Conservation (phyloP, 35 echinoderm and acorn worm species). For the Amphiura filiformis region DNA sequence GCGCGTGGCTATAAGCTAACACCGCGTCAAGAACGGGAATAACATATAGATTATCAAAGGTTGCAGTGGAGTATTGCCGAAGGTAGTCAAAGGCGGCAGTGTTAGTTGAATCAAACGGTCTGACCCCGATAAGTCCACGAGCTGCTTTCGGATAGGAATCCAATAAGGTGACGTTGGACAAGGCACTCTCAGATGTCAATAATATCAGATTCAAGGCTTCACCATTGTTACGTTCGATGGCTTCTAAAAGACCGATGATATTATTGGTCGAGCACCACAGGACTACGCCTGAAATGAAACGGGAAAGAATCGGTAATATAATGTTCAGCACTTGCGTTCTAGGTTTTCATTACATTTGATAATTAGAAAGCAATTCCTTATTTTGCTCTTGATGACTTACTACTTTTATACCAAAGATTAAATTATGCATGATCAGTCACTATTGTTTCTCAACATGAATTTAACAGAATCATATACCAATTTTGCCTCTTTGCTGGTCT, state of each 20-base stretch:
- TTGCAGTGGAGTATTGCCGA: neutral
- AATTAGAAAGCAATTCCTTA: too few species aligned
- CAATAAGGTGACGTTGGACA: neutral
- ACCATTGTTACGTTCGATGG: neutral
- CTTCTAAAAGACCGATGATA: neutral
- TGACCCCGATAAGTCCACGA: neutral
- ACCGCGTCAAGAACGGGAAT: neutral
- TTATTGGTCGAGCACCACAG: neutral
- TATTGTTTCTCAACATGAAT: too few species aligned
- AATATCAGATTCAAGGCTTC: neutral
- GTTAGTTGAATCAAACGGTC: neutral
- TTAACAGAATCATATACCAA: too few species aligned
- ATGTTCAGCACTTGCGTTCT: too few species aligned
- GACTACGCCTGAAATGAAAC: neutral
- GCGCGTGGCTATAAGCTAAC: neutral
- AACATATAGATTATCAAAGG: neutral
- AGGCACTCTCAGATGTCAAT: neutral
- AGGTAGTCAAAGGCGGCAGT: neutral
- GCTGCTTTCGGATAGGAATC: neutral
- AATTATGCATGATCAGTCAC: too few species aligned
- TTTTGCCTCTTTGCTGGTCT: too few species aligned
- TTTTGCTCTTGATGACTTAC: too few species aligned
- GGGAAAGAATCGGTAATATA: too few species aligned
- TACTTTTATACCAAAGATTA: too few species aligned
- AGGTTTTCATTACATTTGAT: too few species aligned